phyloP scores from a whole-genome alignment of 2,113 vertebrate species.

The Centropristis striata region DNA sequence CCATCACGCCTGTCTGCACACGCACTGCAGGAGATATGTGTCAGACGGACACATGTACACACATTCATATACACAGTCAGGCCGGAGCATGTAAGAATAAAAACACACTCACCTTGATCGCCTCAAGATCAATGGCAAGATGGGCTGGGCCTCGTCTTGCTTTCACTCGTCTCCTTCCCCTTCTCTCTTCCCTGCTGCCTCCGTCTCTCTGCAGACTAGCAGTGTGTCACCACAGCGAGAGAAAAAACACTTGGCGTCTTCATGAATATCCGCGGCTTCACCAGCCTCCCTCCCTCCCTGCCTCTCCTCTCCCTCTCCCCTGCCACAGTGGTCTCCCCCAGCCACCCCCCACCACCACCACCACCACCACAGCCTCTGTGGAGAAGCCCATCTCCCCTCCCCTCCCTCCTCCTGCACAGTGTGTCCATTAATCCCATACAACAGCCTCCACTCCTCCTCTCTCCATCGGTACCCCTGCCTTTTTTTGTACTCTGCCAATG shows the following conservation, averaged over 20 bases:
- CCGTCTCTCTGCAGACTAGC: slow-evolving; percentile 71
- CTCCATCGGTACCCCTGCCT: slow-evolving; percentile 41
- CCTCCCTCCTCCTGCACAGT: slow-evolving; percentile 44
- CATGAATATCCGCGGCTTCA: slow-evolving; percentile 73
- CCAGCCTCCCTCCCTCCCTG: slow-evolving; percentile 66
- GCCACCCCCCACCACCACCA: slow-evolving; percentile 37
- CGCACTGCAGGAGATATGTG: slow-evolving; percentile 40
- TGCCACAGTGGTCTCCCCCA: slow-evolving; percentile 77
- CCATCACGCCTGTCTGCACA: slow-evolving; percentile 51
- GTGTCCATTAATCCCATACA: slow-evolving; percentile 71
- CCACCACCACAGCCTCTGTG: slow-evolving; percentile 46
- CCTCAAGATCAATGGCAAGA: slow-evolving; percentile 71
- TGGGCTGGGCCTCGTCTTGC: slow-evolving; percentile 65
- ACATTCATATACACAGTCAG: slow-evolving; percentile 27
- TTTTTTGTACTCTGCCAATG: slow-evolving; percentile 5
- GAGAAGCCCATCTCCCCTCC: slow-evolving; percentile 72
- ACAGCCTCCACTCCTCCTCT: slow-evolving; percentile 67
- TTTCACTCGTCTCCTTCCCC: slow-evolving; percentile 22
- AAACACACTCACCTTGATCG: slow-evolving; percentile 81
- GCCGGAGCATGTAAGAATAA: slow-evolving; percentile 57
- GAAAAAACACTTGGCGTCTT: slow-evolving; percentile 64
- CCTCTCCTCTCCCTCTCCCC: slow-evolving; percentile 58
- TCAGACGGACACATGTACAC: slow-evolving; percentile 43
- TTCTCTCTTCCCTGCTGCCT: slow-evolving; percentile 41
- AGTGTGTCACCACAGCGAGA: slow-evolving; percentile 66